These are phyloP conservation scores for Diarsia dahlii DNA, from an alignment of 2,888 invertebrate species.

Conservation along the genomic window DNA sequence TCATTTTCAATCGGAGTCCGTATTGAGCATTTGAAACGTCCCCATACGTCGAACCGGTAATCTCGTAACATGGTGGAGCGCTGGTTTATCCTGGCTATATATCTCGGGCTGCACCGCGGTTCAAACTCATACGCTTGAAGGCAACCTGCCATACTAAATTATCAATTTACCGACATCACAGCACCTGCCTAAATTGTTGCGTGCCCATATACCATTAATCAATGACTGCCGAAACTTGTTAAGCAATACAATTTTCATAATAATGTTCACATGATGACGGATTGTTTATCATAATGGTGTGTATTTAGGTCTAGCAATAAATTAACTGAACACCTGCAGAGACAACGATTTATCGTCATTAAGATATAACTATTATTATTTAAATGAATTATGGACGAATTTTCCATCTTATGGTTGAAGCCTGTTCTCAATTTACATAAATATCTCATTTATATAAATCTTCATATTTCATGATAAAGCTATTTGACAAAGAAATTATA, in stretches of 20 bases:
- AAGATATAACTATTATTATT: neutral
- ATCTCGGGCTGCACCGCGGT: conserved; percentile 70
- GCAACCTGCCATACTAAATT: conserved; percentile 72
- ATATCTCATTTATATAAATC: conserved; percentile 33
- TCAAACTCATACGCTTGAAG: conserved; percentile 62
- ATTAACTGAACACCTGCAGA: conserved; percentile 7
- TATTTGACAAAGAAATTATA: conserved; percentile 23
- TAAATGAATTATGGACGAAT: neutral
- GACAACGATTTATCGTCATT: conserved; percentile 1
- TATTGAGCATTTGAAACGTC: conserved; percentile 76
- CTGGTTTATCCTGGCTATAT: conserved; percentile 81
- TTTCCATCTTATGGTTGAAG: conserved; percentile 11
- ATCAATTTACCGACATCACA: conserved; percentile 76
- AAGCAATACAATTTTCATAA: conserved; percentile 74
- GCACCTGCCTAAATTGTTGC: conserved; percentile 82
- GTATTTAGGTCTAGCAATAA: conserved; percentile 10
- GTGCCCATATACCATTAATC: conserved; percentile 81
- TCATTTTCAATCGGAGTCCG: conserved; percentile 73
- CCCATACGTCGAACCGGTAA: conserved; percentile 76
- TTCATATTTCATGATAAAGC: conserved; percentile 30
- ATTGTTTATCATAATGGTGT: conserved; percentile 52
- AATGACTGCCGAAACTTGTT: conserved; percentile 79
- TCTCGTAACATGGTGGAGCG: conserved; percentile 76
- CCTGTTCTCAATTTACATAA: conserved; percentile 30
- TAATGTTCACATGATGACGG: conserved; percentile 67